Conservation (phyloP, 2,888 invertebrate genomes). For the Laspeyria flexula region DNA sequence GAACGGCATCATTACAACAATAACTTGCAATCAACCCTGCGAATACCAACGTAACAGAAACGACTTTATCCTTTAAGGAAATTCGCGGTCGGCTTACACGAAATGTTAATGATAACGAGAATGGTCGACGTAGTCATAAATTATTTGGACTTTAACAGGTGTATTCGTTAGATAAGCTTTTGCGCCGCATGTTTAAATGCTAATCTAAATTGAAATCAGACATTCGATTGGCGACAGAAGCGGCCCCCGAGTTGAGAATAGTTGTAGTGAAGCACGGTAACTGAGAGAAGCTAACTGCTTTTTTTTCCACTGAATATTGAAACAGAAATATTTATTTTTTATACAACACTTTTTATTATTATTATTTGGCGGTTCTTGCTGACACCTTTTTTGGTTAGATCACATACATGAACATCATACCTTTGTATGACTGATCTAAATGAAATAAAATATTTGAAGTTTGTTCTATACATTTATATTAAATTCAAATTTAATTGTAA, state of each 20-base stretch:
- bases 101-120: conserved; percentile 58
- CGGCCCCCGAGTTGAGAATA: conserved; percentile 61
- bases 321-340: neutral
- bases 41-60: conserved; percentile 27
- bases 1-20: conserved; percentile 29
- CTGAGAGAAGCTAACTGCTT: conserved; percentile 17
- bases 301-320: neutral
- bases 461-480: too few species aligned
- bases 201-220: conserved; percentile 85
- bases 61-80: conserved; percentile 44
- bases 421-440: too few species aligned
- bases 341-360: too few species aligned
- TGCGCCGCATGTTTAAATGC: conserved; percentile 78
- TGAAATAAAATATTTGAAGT: too few species aligned
- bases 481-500: too few species aligned
- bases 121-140: conserved; percentile 68
- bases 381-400: too few species aligned
- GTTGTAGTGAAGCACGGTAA: conserved; percentile 49
- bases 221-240: conserved; percentile 82
- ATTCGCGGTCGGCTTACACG: conserved; percentile 52
- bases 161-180: conserved; percentile 82
- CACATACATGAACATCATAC: too few species aligned
- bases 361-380: too few species aligned
- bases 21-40: conserved; percentile 39
- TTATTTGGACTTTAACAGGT: conserved; percentile 83